Percentiles rank a stretch among this genome's conserved stretches.
phyloP scores from a whole-genome alignment of 1,140 invertebrate genomes.

The Drosophila leontia region DNA sequence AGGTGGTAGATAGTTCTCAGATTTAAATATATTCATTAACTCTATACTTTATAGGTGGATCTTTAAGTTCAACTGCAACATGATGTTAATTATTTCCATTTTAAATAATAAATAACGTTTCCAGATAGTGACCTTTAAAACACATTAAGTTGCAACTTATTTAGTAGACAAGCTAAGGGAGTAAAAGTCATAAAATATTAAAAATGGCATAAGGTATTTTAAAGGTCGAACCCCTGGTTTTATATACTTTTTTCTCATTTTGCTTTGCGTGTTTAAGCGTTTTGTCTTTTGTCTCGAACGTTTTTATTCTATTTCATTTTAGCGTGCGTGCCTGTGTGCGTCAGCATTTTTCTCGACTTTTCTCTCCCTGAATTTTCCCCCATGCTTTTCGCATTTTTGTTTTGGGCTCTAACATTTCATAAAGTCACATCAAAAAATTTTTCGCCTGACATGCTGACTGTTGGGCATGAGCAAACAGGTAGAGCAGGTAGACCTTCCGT shows the following conservation, averaged over 20 bases:
- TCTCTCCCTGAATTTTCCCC: conserved; percentile 27
- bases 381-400: conserved; percentile 30
- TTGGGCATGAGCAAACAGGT: conserved; percentile 26
- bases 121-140: not conserved
- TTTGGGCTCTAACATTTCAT: conserved; percentile 56
- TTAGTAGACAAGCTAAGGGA: too few relatives aligned
- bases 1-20: not conserved
- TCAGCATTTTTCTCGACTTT: conserved; percentile 46
- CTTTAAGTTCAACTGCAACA: not conserved
- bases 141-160: not conserved
- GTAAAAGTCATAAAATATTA: not conserved
- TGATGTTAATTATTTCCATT: not conserved
- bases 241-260: conserved; percentile 17
- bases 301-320: conserved; percentile 50
- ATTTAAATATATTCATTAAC: not conserved
- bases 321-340: conserved; percentile 22
- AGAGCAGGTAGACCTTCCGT: conserved; percentile 22
- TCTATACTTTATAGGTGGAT: not conserved
- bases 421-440: conserved; percentile 74
- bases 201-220: conserved; percentile 21
- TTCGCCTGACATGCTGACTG: conserved; percentile 68
- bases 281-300: conserved; percentile 73
- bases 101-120: not conserved
- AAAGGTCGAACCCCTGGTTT: conserved; percentile 8
- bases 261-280: conserved; percentile 68